Conservation (phyloP, 1,140 invertebrate genomes). For the Drosophila sproati region DNA sequence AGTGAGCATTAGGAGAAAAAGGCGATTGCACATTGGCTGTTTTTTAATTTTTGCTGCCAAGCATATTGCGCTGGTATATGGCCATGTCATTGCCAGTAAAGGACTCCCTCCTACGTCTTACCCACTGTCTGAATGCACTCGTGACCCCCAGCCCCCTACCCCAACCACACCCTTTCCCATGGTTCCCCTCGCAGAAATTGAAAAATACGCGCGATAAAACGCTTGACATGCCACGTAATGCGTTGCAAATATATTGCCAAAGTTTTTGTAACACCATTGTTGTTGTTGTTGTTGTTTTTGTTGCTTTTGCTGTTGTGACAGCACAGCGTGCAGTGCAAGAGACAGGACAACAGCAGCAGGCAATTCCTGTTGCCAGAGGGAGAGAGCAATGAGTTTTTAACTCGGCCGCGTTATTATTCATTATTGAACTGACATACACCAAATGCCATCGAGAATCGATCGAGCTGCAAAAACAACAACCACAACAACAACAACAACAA, state of each 20-base stretch:
- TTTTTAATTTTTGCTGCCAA: constrained; percentile 73
- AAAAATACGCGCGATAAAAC: constrained; percentile 83
- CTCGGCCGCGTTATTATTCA: constrained; percentile 79
- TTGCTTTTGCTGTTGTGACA: constrained; percentile 66
- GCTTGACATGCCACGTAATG: constrained; percentile 82
- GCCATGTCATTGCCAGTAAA: constrained; percentile 60
- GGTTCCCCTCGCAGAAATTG: constrained; percentile 58
- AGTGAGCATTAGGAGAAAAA: constrained; percentile 62
- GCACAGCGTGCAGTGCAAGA: constrained; percentile 54
- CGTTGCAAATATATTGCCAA: constrained; percentile 82
- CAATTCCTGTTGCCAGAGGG: background rate
- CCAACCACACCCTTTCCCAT: background rate
- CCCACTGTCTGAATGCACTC: constrained; percentile 13
- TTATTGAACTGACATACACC: constrained; percentile 80
- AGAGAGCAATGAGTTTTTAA: constrained; percentile 61
- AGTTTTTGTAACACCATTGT: constrained; percentile 54
- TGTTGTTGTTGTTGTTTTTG: constrained; percentile 28
- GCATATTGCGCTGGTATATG: constrained; percentile 64
- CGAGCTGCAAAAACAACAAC: constrained; percentile 29
- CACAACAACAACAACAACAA: background rate
- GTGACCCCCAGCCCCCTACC: constrained; percentile 6
- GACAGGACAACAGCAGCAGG: background rate
- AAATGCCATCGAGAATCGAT: constrained; percentile 60
- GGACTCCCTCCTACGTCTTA: constrained; percentile 29
- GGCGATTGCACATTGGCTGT: constrained; percentile 37